phyloP scores from a whole-genome alignment of 1,140 invertebrate genomes.

The Pteromalus puparum region DNA sequence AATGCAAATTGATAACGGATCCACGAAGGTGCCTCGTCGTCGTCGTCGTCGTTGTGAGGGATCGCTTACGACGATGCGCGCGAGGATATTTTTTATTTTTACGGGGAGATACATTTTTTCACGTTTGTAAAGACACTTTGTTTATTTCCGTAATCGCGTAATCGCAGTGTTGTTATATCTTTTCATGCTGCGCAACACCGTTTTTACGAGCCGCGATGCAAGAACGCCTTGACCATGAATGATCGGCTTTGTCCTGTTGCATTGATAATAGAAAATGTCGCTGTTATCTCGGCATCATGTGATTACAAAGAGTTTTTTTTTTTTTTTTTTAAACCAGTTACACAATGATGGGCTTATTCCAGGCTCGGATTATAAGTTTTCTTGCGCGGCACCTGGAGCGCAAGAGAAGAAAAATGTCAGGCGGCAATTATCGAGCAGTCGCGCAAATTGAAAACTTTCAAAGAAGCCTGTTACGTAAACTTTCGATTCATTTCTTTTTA shows the following conservation, averaged over 20 bases:
- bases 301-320: not conserved
- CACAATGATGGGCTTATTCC: not conserved
- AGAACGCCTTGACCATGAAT: not conserved
- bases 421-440: not conserved
- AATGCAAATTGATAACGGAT: conserved; percentile 34
- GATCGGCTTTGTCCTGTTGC: not conserved
- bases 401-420: not conserved
- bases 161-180: no score
- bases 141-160: not conserved
- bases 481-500: conserved; percentile 22
- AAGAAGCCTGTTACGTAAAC: conserved; percentile 1
- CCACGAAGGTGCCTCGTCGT: not conserved
- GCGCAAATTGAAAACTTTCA: conserved; percentile 6
- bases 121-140: not conserved
- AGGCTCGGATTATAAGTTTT: not conserved
- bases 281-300: not conserved
- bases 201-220: not conserved
- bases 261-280: not conserved
- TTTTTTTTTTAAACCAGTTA: not conserved
- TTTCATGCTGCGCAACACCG: not conserved
- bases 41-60: not conserved
- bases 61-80: not conserved
- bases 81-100: not conserved
- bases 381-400: no score
- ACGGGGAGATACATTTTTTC: not conserved